Evolutionary conservation across 2,113 vertebrate species (phyloP).

Genomic region (Thermophis baileyi): DNA sequence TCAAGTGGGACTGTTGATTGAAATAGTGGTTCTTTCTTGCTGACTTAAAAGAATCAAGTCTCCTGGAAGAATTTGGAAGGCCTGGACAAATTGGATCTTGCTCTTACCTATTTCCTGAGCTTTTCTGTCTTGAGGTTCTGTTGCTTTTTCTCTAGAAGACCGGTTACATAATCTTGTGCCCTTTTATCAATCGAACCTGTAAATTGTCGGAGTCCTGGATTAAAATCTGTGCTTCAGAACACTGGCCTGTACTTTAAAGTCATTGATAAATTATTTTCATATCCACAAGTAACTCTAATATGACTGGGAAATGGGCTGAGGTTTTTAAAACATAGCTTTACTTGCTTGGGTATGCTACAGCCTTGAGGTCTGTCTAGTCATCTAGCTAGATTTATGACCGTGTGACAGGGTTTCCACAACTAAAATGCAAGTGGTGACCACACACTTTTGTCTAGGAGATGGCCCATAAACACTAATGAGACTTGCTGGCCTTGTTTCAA

Average conservation of each 20-base stretch:
- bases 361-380: background rate
- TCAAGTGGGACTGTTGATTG: background rate
- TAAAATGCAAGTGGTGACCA: background rate
- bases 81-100: background rate
- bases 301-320: background rate
- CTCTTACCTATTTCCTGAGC: background rate
- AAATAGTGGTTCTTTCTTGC: background rate
- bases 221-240: background rate
- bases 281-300: background rate
- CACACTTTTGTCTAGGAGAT: conserved; percentile 36
- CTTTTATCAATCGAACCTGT: background rate
- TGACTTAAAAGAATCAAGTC: background rate
- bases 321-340: background rate
- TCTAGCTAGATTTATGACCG: background rate
- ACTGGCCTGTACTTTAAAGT: background rate
- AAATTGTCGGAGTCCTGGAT: background rate
- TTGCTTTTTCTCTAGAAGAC: background rate
- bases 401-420: background rate
- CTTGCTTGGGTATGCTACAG: background rate
- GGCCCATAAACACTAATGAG: conserved; percentile 46
- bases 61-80: background rate
- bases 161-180: background rate
- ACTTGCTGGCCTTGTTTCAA: conserved; percentile 36
- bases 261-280: background rate
- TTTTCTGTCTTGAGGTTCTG: background rate